Percentiles rank a stretch among this genome's conserved stretches.
These are phyloP conservation scores for Rhea americana DNA, from an alignment of 2,113 vertebrate species.

Conservation along the genomic window DNA sequence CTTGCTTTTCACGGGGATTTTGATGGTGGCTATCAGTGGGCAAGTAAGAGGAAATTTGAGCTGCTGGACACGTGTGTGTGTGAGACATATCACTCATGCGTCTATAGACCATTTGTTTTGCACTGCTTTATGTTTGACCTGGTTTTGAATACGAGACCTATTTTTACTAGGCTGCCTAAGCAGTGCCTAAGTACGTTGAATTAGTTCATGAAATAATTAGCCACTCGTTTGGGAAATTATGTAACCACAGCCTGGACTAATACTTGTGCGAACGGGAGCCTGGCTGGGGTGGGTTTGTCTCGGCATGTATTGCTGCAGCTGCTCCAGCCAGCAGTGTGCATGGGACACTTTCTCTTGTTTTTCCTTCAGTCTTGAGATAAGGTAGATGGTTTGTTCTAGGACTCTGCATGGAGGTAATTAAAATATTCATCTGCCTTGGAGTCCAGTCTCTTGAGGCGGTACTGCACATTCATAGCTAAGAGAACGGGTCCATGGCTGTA, in stretches of 20 bases:
- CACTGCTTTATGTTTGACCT: neutral
- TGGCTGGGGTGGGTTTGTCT: constrained; percentile 14
- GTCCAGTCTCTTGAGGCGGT: neutral
- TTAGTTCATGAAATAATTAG: constrained; percentile 49
- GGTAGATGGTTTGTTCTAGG: neutral
- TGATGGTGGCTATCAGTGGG: neutral
- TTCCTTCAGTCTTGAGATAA: neutral
- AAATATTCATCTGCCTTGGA: neutral
- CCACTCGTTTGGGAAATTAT: constrained; percentile 12
- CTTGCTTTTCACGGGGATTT: neutral
- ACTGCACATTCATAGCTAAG: neutral
- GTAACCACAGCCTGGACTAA: constrained; percentile 10
- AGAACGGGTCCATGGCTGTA: neutral
- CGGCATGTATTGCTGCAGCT: neutral
- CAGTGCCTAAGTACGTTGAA: neutral
- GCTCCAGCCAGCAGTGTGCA: neutral
- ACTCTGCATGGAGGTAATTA: neutral
- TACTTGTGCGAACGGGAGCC: neutral
- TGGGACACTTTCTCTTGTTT: constrained; percentile 17
- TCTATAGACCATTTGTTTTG: neutral
- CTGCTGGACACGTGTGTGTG: neutral
- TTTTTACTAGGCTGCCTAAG: constrained; percentile 14
- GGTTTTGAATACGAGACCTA: neutral
- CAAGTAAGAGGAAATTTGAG: neutral
- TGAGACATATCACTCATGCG: neutral